Base-by-base conservation (phyloP, 2,113 vertebrate species). In the Ophthalmolycus amberensis region DNA sequence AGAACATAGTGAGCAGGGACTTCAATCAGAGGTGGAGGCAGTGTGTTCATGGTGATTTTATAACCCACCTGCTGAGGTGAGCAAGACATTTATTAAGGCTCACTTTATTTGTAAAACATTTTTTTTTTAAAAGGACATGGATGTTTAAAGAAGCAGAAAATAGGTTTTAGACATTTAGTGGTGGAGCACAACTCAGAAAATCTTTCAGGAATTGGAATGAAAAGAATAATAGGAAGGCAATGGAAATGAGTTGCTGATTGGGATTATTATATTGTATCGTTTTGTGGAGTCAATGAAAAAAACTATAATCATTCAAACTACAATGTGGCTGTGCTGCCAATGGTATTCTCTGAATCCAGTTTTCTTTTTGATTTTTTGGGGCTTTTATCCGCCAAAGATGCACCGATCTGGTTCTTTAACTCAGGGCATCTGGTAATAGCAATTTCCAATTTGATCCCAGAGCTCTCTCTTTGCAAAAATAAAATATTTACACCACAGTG, bases 1-100 rank as follows among this genome's bases (percentile, higher is more conserved):
- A 91, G 50, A 82, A 76, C 76, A 20, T 79, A 25, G 18, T 10
- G 40, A 84, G 42, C 34, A 72, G 46, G 46, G 54, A 44, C 48
- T 69, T 32, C 12, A 16, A 10, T 15, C 32, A 37, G 12, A 67
- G 37, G 71, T 71, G 27, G 20, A 60, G 71, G 27, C 18, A 50
- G 29, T n/a, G 29, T n/a, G 14, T 50, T 63, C 29, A 63, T 20
- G 38, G 3, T 4, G 56, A 32, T 44, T 62, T 14, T 40, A 79
- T 74, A 63, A 69, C 70, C 20, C 58, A 71, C 34, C 15, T 42
- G 71, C 68, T 77, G 54, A 79, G 71, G 38, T 66, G 59, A 71
- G 66, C 25, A 25, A 25, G 25, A 25, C 18, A 69, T 25, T 62
- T 12, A 11, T 63, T 60, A 37, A 64, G 20, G 22, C 11, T 25